These are phyloP conservation scores for Naja naja DNA, from an alignment of 2,113 vertebrate genomes.

Conservation along the genomic window DNA sequence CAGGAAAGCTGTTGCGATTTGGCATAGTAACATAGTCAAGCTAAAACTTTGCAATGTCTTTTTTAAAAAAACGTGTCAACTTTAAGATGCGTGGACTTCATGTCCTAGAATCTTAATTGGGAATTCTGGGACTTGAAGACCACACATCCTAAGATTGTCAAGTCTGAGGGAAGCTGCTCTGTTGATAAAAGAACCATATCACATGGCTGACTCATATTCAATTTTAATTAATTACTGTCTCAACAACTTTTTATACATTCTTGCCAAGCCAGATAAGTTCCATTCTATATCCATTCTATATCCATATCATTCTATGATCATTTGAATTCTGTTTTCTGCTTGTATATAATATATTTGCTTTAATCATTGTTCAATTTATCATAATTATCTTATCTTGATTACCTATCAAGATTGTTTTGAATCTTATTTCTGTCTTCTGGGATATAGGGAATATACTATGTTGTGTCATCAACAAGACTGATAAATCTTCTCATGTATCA, in stretches of 20 bases:
- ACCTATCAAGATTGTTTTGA: not conserved
- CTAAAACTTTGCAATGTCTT: not conserved
- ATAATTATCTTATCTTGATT: not conserved
- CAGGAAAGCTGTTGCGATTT: not conserved
- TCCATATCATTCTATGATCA: not conserved
- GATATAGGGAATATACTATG: not conserved
- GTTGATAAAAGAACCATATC: not conserved
- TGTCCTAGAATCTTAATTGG: not conserved
- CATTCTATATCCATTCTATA: not conserved
- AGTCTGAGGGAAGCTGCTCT: not conserved
- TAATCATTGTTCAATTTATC: not conserved
- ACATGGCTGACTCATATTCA: not conserved
- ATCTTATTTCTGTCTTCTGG: not conserved
- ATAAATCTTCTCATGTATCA: not conserved
- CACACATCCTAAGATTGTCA: not conserved
- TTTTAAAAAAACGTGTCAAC: not conserved
- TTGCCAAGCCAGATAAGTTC: not conserved
- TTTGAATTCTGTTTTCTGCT: not conserved
- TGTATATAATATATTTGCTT: not conserved
- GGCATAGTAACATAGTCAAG: not conserved
- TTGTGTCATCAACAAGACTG: not conserved
- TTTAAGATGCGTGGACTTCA: not conserved
- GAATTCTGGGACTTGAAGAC: not conserved
- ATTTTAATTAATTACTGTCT: not conserved
- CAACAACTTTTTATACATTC: not conserved